phyloP scores from a whole-genome alignment of 2,113 vertebrate genomes.

The Xenus cinereus region DNA sequence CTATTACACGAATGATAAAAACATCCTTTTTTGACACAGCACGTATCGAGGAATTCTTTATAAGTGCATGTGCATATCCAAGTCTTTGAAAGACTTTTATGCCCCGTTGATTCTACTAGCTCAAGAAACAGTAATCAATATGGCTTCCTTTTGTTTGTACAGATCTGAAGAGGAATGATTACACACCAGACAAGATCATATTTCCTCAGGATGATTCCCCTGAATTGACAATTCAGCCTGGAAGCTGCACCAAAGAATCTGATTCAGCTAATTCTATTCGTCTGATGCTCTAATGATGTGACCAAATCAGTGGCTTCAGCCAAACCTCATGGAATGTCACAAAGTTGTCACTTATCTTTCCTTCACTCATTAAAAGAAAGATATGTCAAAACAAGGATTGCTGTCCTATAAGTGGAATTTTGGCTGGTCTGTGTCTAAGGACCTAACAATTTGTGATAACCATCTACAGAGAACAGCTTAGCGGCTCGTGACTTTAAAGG shows the following conservation, averaged over 20 bases:
- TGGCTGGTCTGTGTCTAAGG: slow-evolving; percentile 19
- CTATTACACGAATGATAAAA: neutral
- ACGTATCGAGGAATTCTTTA: neutral
- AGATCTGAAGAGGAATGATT: slow-evolving; percentile 97
- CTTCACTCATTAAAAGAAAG: neutral
- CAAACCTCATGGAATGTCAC: slow-evolving; percentile 30
- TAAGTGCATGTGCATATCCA: neutral
- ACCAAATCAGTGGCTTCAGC: slow-evolving; percentile 46
- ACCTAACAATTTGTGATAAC: neutral
- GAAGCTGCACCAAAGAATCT: slow-evolving; percentile 86
- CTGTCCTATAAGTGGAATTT: slow-evolving; percentile 24
- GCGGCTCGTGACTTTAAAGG: slow-evolving; percentile 26
- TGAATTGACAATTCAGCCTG: slow-evolving; percentile 79
- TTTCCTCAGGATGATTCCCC: slow-evolving; percentile 89
- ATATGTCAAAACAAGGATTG: slow-evolving; percentile 6
- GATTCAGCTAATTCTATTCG: slow-evolving; percentile 83
- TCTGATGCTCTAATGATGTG: slow-evolving; percentile 83
- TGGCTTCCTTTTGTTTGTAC: neutral
- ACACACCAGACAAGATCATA: slow-evolving; percentile 91
- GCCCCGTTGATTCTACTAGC: neutral
- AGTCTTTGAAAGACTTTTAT: neutral
- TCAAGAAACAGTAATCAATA: neutral
- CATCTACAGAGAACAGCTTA: neutral
- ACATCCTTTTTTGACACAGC: neutral
- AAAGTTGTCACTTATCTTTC: slow-evolving; percentile 39